phyloP scores from a whole-genome alignment of 2,113 vertebrate genomes.

The Periophthalmodon schlosseri region DNA sequence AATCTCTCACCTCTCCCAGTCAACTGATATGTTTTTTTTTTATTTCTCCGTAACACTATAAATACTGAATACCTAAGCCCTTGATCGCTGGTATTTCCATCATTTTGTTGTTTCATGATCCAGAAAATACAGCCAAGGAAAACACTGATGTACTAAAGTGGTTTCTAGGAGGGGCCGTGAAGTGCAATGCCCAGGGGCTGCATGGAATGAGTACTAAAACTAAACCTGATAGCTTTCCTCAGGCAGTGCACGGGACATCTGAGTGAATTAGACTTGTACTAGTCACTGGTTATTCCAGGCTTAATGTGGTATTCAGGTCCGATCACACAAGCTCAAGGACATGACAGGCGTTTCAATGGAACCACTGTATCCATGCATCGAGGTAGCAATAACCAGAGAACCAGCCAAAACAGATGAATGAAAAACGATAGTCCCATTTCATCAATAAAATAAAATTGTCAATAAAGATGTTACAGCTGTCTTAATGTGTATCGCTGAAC shows the following conservation, averaged over 20 bases:
- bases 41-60: neutral
- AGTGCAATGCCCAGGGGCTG: conserved; percentile 37
- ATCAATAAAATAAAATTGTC: neutral
- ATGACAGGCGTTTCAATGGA: conserved; percentile 3
- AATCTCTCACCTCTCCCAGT: neutral
- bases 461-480: neutral
- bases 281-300: conserved; percentile 58
- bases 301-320: conserved; percentile 47
- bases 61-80: conserved; percentile 19
- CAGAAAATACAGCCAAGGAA: conserved; percentile 15
- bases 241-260: conserved; percentile 58
- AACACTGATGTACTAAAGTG: conserved; percentile 20
- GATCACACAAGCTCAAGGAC: conserved; percentile 29
- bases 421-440: neutral
- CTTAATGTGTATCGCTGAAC: neutral
- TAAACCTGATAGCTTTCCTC: conserved; percentile 62
- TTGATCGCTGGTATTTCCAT: conserved; percentile 8
- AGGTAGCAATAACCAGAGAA: neutral
- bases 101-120: conserved; percentile 32
- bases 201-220: conserved; percentile 49
- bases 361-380: conserved; percentile 14
- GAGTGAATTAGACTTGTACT: conserved; percentile 52
- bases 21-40: neutral
- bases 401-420: neutral
- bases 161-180: conserved; percentile 26